Evolutionary conservation across 1,140 invertebrate species (phyloP), one percentile per base, ranked within the genome.

Genomic region (Amyelois transitella): DNA sequence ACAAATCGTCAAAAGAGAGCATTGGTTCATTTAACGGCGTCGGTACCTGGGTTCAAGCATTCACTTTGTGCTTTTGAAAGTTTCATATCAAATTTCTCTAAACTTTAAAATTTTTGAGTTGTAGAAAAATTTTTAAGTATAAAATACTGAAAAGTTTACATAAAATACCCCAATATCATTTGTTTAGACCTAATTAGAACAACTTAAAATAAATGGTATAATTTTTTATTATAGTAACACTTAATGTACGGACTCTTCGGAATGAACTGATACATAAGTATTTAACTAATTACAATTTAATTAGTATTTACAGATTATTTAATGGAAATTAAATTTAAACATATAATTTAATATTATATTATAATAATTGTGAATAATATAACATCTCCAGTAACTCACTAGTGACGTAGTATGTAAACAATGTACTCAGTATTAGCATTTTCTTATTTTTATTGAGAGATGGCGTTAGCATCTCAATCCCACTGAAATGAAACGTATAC

Each of bases 41-140:
- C 84, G 84, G 84, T 87, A 87, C 60, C 56, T 63, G 38, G 32
- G 17, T 38, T 38, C 12, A 67, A 52, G 69, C 81, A 84, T 81
- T 81, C 75, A 79, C 75, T 81, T 77, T 68, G 61, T 44, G 47
- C 25, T 21, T 24, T 17, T 50, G 4, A 48, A 48, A 48, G 7
- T 22, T 1, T 20, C 1, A 44, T 17, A 44, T 7, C 12, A 32
- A 32, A 14, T 14, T 14, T 2, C 1, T 38, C 17, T 8, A 2
- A 14, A n/a, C n/a, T n/a, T n/a, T n/a, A n/a, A n/a, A n/a, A n/a
- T n/a, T n/a, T n/a, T n/a, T n/a, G n/a, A n/a, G n/a, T n/a, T n/a
- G n/a, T n/a, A n/a, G n/a, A n/a, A n/a, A n/a, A n/a, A n/a, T n/a
- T n/a, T n/a, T n/a, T n/a, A n/a, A n/a, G n/a, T n/a, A n/a, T n/a